phyloP scores from a whole-genome alignment of 2,113 vertebrate genomes.

The Spea multiplicata region DNA sequence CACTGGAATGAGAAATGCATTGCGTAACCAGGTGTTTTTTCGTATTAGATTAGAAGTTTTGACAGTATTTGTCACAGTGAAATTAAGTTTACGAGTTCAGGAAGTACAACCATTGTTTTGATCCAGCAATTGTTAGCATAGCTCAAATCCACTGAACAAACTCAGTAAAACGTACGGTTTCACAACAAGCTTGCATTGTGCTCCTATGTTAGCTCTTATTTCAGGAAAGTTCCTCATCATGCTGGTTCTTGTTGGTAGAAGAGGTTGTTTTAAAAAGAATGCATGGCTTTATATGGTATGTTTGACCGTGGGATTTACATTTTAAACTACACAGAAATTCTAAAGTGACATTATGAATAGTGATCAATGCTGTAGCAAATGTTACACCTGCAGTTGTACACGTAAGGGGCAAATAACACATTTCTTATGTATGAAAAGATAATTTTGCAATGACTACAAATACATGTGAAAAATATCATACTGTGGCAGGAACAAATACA shows the following conservation, averaged over 20 bases:
- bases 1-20: neutral
- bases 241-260: conserved; percentile 27
- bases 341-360: too few species aligned
- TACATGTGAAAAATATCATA: too few species aligned
- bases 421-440: too few species aligned
- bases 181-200: conserved; percentile 8
- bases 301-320: neutral
- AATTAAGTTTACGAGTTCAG: neutral
- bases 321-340: neutral
- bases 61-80: neutral
- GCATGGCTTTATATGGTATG: neutral
- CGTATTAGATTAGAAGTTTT: neutral
- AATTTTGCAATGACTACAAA: too few species aligned
- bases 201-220: neutral
- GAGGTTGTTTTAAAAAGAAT: neutral
- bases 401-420: too few species aligned
- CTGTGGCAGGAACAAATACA: too few species aligned
- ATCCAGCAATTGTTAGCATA: neutral
- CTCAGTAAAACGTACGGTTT: neutral
- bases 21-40: neutral
- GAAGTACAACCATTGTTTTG: neutral
- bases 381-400: too few species aligned
- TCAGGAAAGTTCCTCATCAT: conserved; percentile 24
- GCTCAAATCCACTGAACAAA: neutral
- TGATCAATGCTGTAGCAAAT: too few species aligned